A percentile compares a stretch with the other conserved stretches of the same genome.
Conservation (phyloP, 2,888 invertebrate species). For the Anagyrus pseudococci region DNA sequence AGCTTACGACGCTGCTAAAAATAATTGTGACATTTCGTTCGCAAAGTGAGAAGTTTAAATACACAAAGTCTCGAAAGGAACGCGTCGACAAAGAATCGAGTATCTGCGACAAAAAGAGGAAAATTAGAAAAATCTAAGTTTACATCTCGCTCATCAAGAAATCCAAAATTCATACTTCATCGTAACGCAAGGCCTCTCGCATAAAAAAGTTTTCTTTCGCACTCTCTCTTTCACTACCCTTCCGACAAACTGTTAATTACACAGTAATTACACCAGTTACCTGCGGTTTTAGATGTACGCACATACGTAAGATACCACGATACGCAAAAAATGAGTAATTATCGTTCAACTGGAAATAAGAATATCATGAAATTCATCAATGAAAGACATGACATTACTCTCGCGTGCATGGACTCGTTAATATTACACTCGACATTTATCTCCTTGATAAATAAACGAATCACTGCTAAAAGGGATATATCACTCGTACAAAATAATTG, state of each 20-base stretch:
- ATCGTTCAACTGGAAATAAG: slow-evolving; percentile 18
- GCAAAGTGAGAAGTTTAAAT: slow-evolving; percentile 15
- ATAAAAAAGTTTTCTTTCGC: slow-evolving; percentile 34
- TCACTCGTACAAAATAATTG: slow-evolving; percentile 36
- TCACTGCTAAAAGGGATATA: slow-evolving; percentile 29
- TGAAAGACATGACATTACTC: slow-evolving; percentile 27
- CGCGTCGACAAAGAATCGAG: slow-evolving; percentile 5
- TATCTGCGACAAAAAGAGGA: slow-evolving; percentile 8
- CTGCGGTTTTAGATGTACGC: slow-evolving; percentile 35
- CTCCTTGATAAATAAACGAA: slow-evolving; percentile 36
- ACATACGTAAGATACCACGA: slow-evolving; percentile 26
- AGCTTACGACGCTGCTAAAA: slow-evolving; percentile 8
- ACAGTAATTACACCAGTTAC: slow-evolving; percentile 40
- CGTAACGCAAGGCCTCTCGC: slow-evolving; percentile 37
- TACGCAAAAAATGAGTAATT: slow-evolving; percentile 18
- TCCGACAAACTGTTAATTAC: slow-evolving; percentile 37
- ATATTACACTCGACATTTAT: slow-evolving; percentile 34
- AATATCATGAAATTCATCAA: slow-evolving; percentile 32
- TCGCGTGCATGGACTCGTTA: slow-evolving; percentile 6
- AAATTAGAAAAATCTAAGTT: slow-evolving; percentile 15
- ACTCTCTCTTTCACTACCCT: slow-evolving; percentile 18
- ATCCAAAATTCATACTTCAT: slow-evolving; percentile 31
- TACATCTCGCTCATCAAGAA: slow-evolving; percentile 9
- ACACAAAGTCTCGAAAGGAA: slow-evolving; percentile 2
- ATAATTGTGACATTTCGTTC: slow-evolving; percentile 10